These are phyloP conservation scores for Antennarius maculatus DNA, from an alignment of 2,797 vertebrate genomes.

Conservation along the genomic window DNA sequence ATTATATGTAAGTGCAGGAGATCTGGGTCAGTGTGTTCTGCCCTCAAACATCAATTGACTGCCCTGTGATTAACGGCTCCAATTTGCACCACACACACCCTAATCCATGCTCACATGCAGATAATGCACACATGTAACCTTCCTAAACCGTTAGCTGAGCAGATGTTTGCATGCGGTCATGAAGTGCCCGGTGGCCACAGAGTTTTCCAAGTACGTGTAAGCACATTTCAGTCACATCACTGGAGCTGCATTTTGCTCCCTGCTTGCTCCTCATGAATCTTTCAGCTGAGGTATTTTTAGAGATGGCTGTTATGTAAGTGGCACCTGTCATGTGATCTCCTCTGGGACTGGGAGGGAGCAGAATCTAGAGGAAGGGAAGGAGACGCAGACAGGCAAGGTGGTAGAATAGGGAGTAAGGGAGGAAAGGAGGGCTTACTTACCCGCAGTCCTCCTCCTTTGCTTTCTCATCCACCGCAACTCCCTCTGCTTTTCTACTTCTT, in stretches of 20 bases:
- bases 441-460: conserved; percentile 21
- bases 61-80: conserved; percentile 43
- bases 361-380: conserved; percentile 43
- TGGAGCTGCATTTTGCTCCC: conserved; percentile 47
- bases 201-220: conserved; percentile 22
- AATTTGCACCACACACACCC: conserved; percentile 19
- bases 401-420: conserved; percentile 27
- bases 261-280: conserved; percentile 77
- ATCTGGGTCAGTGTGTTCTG: conserved; percentile 72
- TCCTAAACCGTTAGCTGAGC: conserved; percentile 11
- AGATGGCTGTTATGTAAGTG: conserved; percentile 79
- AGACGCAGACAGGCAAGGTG: conserved; percentile 26
- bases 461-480: background rate
- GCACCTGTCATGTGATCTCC: conserved; percentile 84
- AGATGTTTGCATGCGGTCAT: conserved; percentile 18
- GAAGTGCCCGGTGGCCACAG: background rate
- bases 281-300: conserved; percentile 83
- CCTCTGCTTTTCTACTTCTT: background rate
- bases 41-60: conserved; percentile 48
- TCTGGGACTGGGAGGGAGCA: conserved; percentile 60
- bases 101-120: conserved; percentile 13
- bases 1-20: conserved; percentile 60
- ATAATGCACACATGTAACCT: conserved; percentile 3
- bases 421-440: conserved; percentile 21
- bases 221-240: conserved; percentile 44